Evolutionary conservation across 2,113 vertebrate species (phyloP).

Genomic region (Eclectus roratus): DNA sequence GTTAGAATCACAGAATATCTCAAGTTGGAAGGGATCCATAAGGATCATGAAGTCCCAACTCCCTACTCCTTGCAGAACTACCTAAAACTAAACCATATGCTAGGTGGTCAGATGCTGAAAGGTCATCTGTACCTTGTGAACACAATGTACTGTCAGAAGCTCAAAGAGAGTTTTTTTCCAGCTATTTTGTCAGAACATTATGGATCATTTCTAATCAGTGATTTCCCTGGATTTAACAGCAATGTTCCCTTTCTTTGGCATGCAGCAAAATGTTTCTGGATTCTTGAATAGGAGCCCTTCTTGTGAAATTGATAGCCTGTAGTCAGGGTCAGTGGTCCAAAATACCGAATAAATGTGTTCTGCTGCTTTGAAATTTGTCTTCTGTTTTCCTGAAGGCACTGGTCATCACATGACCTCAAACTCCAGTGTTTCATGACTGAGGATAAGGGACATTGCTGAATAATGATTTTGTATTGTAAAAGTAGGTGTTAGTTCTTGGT

Average conservation of each 20-base stretch:
- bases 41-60: neutral
- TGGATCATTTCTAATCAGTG: neutral
- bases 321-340: neutral
- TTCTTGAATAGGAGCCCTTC: neutral
- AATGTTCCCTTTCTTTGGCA: neutral
- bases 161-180: neutral
- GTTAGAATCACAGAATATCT: neutral
- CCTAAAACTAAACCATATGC: neutral
- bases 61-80: neutral
- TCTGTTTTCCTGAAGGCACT: neutral
- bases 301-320: neutral
- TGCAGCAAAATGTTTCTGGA: neutral
- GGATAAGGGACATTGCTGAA: neutral
- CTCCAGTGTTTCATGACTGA: neutral
- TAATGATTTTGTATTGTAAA: neutral
- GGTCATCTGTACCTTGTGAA: neutral
- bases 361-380: neutral
- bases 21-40: neutral
- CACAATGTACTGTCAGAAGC: neutral
- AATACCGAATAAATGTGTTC: neutral
- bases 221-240: neutral
- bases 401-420: rapidly evolving
- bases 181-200: neutral
- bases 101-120: neutral
- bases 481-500: neutral